Evolutionary conservation across 2,888 invertebrate species (phyloP), one percentile per base, ranked within the genome.

Genomic region (Drosophila heteroneura): DNA sequence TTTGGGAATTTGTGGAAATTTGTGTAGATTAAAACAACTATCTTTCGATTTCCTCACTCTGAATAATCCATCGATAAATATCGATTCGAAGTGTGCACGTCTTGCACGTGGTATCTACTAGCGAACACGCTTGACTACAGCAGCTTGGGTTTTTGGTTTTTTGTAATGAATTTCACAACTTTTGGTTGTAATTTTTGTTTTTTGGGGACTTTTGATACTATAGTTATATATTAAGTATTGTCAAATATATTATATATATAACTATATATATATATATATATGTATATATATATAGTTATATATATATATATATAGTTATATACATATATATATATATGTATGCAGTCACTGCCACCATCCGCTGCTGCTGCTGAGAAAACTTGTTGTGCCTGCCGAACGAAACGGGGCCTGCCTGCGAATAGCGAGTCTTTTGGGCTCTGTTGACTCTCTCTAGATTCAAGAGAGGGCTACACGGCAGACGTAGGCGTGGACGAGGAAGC

Each of bases 351-450:
- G 70, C 51, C 76, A 64, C 64, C 80, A 54, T 54, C 54, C 51
- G 51, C 67, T 70, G 72, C 69, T 22, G 47, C 22, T 47, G 16
- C 47, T 68, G 74, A 66, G 82, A 87, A 89, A 90, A 90, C 90
- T 85, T 90, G 90, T 89, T 85, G 90, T 87, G 90, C 81, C 76
- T 76, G 74, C 22, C 16, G 12, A 41, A 41, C 67, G 85, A 81
- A 89, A 86, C 85, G 90, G 85, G 85, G 85, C 85, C 85, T 85
- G 86, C 74, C 72, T 70, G 62, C 71, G 82, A 58, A 32, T 32
- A 41, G 58, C 70, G 77, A 80, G 64, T 79, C 79, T 81, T 81
- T 81, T 81, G 68, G 80, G 79, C 82, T 89, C 77, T 81, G 70
- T 32, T 69, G 76, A 76, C 83, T 74, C 83, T 75, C 78, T 73